These are phyloP conservation scores for Microcebus murinus DNA, from an alignment of 2,113 vertebrate species.

Conservation along the genomic window DNA sequence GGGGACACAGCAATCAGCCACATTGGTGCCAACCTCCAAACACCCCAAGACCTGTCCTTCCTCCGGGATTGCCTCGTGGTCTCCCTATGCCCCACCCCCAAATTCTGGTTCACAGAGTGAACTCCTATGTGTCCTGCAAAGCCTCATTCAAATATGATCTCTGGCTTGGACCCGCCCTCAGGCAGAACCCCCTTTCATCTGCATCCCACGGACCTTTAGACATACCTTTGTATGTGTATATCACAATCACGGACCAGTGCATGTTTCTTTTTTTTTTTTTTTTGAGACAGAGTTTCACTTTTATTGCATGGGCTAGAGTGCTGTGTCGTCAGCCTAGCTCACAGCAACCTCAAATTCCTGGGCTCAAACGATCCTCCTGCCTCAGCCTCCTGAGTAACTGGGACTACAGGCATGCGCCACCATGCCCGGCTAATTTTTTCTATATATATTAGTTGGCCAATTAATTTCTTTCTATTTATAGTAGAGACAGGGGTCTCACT, in stretches of 20 bases:
- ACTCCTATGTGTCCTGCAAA: background rate
- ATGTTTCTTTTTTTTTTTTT: background rate
- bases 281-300: too few species aligned
- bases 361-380: too few species aligned
- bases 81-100: background rate
- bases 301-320: too few species aligned
- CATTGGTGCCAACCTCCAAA: fast-evolving
- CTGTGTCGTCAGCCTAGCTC: too few species aligned
- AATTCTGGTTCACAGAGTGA: background rate
- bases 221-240: fast-evolving
- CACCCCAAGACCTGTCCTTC: background rate
- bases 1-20: fast-evolving
- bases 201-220: background rate
- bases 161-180: background rate
- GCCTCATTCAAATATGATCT: background rate
- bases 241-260: fast-evolving
- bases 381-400: too few species aligned
- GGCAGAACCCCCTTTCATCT: background rate
- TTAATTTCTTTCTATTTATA: too few species aligned
- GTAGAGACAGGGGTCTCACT: too few species aligned
- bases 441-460: too few species aligned
- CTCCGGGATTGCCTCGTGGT: background rate
- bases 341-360: too few species aligned
- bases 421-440: too few species aligned
- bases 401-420: too few species aligned